These are phyloP conservation scores for Vidua chalybeata DNA, from an alignment of 2,113 vertebrate species.

Conservation along the genomic window DNA sequence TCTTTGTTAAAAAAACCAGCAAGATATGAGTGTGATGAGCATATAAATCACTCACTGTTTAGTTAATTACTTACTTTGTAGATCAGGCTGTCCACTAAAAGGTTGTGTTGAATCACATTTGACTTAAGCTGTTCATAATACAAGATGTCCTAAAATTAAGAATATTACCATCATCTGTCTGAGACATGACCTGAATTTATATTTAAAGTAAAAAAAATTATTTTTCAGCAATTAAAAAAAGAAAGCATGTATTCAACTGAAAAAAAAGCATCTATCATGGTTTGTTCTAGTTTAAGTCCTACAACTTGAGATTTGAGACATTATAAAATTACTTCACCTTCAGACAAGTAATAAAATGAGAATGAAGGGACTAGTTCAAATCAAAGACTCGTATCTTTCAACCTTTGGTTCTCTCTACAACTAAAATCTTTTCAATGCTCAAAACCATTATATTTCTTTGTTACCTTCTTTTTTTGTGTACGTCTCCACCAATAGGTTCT, in stretches of 20 bases:
- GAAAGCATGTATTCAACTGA: background rate
- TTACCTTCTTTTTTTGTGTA: background rate
- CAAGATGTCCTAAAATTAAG: constrained; percentile 85
- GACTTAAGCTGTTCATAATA: constrained; percentile 96
- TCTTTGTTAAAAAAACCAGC: background rate
- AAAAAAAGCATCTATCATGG: background rate
- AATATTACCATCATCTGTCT: background rate
- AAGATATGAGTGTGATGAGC: background rate
- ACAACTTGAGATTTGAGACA: background rate
- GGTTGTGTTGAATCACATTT: constrained; percentile 92
- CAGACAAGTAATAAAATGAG: background rate
- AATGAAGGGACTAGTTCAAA: background rate
- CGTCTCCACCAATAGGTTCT: background rate
- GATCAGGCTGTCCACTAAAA: constrained; percentile 96
- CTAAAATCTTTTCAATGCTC: background rate
- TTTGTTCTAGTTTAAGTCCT: background rate
- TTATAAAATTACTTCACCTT: background rate
- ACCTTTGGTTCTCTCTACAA: background rate
- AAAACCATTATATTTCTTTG: background rate
- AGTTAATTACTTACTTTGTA: constrained; percentile 87
- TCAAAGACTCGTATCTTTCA: background rate
- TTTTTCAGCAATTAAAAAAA: background rate
- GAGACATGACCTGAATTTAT: background rate
- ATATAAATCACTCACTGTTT: background rate
- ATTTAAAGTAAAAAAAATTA: background rate